These are phyloP conservation scores for Caenorhabditis sp. DNA, from an alignment of 2,888 invertebrate genomes.

Conservation along the genomic window DNA sequence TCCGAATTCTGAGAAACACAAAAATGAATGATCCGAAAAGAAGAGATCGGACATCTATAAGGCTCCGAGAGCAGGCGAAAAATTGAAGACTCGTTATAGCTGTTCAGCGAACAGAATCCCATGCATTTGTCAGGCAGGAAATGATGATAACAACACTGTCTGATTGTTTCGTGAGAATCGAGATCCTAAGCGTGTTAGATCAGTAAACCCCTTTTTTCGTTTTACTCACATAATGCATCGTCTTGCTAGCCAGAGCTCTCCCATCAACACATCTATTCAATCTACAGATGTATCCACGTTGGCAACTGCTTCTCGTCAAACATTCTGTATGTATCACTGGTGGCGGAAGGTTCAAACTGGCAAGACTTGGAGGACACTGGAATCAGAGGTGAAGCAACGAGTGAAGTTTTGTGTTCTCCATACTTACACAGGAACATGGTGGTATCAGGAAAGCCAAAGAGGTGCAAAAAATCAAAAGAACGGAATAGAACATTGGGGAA, in stretches of 20 bases:
- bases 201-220: not conserved
- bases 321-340: conserved; percentile 53
- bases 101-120: conserved; percentile 29
- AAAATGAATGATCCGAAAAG: conserved; percentile 24
- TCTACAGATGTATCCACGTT: conserved; percentile 41
- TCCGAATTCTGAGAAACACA: conserved; percentile 33
- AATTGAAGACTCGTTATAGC: conserved; percentile 40
- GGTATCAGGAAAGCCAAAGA: not conserved
- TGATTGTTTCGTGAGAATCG: conserved; percentile 18
- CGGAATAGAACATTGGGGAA: not conserved
- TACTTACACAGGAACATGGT: conserved; percentile 4
- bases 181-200: not conserved
- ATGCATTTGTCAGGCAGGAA: conserved; percentile 25
- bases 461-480: conserved; percentile 4
- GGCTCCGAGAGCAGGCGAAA: conserved; percentile 39
- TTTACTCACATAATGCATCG: not conserved
- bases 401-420: not conserved
- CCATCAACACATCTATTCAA: conserved; percentile 40
- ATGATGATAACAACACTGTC: conserved; percentile 23
- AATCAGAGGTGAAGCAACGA: not conserved
- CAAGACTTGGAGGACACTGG: conserved; percentile 58
- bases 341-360: conserved; percentile 45
- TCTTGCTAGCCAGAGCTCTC: conserved; percentile 36
- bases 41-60: conserved; percentile 23
- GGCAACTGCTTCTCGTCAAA: conserved; percentile 47